phyloP scores from a whole-genome alignment of 1,140 invertebrate genomes.

The Pseudomyrmex cubaensis region DNA sequence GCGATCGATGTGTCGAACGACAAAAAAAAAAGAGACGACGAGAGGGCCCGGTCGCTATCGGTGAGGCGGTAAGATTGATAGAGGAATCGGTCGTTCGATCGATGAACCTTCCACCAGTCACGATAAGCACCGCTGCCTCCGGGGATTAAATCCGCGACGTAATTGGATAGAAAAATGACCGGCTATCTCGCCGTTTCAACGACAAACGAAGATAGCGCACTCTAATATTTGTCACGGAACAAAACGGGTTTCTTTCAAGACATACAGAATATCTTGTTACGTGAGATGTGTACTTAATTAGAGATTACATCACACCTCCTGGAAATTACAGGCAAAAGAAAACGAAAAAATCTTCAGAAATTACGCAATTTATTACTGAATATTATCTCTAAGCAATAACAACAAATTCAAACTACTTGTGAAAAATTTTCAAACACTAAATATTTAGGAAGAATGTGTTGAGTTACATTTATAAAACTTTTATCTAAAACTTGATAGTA shows the following conservation, averaged over 20 bases:
- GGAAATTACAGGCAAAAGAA: not conserved
- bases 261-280: not conserved
- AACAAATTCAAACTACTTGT: not conserved
- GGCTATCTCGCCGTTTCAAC: slow-evolving; percentile 6
- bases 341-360: not conserved
- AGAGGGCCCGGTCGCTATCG: slow-evolving; percentile 9
- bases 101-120: slow-evolving; percentile 29
- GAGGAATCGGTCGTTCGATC: slow-evolving; percentile 54
- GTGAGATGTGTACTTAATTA: not conserved
- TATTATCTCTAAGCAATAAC: not conserved
- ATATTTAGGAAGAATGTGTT: too few species aligned
- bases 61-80: slow-evolving; percentile 62
- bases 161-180: slow-evolving; percentile 66
- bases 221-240: slow-evolving; percentile 38
- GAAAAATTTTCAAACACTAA: not conserved
- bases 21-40: slow-evolving; percentile 32
- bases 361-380: not conserved
- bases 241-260: slow-evolving; percentile 3
- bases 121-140: slow-evolving; percentile 50
- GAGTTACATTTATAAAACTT: not conserved
- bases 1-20: slow-evolving; percentile 34
- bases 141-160: slow-evolving; percentile 66
- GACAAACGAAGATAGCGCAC: slow-evolving; percentile 37
- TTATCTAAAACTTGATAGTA: too few species aligned
- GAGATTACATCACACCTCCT: not conserved